Conservation (phyloP, 2,888 invertebrate species). For the Melipona beecheii region DNA sequence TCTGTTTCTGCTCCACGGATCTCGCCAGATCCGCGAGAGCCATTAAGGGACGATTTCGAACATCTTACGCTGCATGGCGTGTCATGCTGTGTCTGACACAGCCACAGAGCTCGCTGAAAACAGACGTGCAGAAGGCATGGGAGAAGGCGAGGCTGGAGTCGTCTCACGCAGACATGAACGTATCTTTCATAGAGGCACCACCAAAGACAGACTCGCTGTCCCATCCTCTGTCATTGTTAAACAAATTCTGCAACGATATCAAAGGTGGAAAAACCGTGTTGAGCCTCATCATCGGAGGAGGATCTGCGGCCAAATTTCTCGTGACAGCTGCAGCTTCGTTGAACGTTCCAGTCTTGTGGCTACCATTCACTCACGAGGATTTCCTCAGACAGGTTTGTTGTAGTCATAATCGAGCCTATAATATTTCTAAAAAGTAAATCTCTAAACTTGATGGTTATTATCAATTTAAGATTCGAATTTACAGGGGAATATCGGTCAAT, state of each 20-base stretch:
- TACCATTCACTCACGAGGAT: slow-evolving; percentile 81
- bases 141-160: slow-evolving; percentile 80
- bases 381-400: slow-evolving; percentile 79
- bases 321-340: slow-evolving; percentile 80
- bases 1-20: slow-evolving; percentile 69
- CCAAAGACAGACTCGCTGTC: slow-evolving; percentile 75
- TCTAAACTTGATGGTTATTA: too few species aligned
- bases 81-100: slow-evolving; percentile 81
- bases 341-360: slow-evolving; percentile 81
- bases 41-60: slow-evolving; percentile 69
- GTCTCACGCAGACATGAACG: slow-evolving; percentile 79
- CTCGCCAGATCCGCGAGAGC: slow-evolving; percentile 74
- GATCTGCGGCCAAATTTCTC: slow-evolving; percentile 81
- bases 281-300: slow-evolving; percentile 80
- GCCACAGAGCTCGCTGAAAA: slow-evolving; percentile 75
- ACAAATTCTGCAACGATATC: slow-evolving; percentile 81
- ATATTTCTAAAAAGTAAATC: neutral
- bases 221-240: slow-evolving; percentile 77
- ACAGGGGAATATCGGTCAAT: slow-evolving; percentile 78
- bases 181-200: slow-evolving; percentile 80
- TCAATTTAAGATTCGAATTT: neutral
- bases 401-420: neutral
- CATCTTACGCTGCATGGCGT: slow-evolving; percentile 76
- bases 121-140: slow-evolving; percentile 81
- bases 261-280: slow-evolving; percentile 79